Conservation (phyloP, 1,140 invertebrate species). For the Arion vulgaris region DNA sequence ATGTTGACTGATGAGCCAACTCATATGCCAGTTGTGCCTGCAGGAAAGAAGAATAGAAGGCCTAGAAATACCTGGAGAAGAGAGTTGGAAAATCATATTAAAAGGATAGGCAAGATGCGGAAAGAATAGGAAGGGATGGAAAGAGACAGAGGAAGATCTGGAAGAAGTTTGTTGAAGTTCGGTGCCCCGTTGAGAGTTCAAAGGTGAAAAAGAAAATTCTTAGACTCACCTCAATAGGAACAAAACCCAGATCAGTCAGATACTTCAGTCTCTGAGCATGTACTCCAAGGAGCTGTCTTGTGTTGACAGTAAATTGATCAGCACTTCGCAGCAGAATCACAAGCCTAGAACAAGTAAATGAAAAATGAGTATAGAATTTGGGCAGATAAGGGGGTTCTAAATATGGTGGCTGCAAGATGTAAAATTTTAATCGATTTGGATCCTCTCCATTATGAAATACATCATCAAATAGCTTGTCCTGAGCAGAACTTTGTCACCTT, state of each 20-base stretch:
- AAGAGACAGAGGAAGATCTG: not conserved
- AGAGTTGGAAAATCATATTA: not conserved
- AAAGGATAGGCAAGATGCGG: not conserved
- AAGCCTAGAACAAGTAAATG: constrained; percentile 18
- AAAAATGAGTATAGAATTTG: not conserved
- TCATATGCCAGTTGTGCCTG: too few relatives aligned
- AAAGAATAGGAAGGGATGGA: not conserved
- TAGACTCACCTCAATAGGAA: constrained; percentile 16
- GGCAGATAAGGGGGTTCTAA: too few relatives aligned
- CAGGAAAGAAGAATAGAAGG: too few relatives aligned
- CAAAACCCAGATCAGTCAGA: not conserved
- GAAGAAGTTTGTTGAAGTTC: too few relatives aligned
- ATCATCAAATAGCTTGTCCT: too few relatives aligned
- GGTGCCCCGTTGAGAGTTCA: too few relatives aligned
- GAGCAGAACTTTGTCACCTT: too few relatives aligned
- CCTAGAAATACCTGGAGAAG: not conserved
- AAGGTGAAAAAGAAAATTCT: not conserved
- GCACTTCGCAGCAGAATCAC: constrained; percentile 6
- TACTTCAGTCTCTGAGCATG: not conserved
- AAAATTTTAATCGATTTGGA: too few relatives aligned
- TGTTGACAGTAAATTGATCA: constrained; percentile 28
- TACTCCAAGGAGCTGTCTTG: constrained; percentile 13
- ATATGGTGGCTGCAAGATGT: too few relatives aligned
- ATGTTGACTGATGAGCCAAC: too few relatives aligned
- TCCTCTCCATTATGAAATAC: too few relatives aligned